Base-by-base conservation (phyloP, 2,113 vertebrate species). In the Astur gentilis region DNA sequence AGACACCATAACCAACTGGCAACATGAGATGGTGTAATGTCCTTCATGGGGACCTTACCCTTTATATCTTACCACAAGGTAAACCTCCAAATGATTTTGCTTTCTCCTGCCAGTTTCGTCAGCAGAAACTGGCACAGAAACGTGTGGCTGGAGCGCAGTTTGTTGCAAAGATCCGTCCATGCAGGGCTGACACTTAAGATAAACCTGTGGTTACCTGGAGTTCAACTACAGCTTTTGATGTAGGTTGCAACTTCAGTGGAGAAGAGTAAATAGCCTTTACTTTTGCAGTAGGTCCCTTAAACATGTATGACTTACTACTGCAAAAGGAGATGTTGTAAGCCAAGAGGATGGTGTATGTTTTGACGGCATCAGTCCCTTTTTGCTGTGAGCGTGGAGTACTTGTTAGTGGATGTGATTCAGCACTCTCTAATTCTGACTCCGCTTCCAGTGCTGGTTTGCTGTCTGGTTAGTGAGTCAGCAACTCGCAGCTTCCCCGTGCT, bases 391-490 rank as follows among this genome's bases (percentile, higher is more conserved):
- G 0, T 22, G 44, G 52, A 45, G 31, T 32, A 27, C 80, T 95
- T 8, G 60, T 84, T 93, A 47, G 80, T 2, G 67, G 36, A 13
- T 70, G 65, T 77, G 72, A 90, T 89, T 95, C 80, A 90, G 76
- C 80, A n/a, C 83, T 75, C 85, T n/a, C 55, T 32, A 6, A 13
- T 12, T 95, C 88, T 75, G 55, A 16, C 47, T 77, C 25, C 0
- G 3, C 82, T 90, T 40, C 87, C 87, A 91, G 73, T 1, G 1
- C 85, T 70, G 64, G 55, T 94, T 94, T 81, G 23, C 79, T 71
- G 32, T 21, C 76, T 73, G 76, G 79, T 81, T 83, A 62, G 67
- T 93, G 95, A 95, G 26, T 71, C 91, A 92, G 96, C 83, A 94
- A 50, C 72, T 62, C 40, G 1, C 80, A 47, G 55, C 90, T 84